These are phyloP conservation scores for Procambarus clarkii DNA, from an alignment of 1,140 invertebrate genomes.

Conservation along the genomic window DNA sequence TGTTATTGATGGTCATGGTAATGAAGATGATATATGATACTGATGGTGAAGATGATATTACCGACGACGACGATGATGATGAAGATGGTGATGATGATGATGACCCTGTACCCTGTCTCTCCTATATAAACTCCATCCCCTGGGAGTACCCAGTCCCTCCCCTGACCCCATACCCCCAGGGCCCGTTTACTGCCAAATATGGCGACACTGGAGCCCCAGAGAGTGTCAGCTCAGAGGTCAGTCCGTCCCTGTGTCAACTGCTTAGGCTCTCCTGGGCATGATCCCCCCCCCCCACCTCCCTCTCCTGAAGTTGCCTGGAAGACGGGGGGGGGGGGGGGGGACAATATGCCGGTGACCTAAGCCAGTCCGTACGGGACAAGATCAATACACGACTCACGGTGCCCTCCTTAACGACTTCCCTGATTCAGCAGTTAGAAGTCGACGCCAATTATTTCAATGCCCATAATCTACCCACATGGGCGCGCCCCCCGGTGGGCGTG, in stretches of 20 bases:
- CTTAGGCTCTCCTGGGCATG: no score
- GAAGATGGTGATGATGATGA: no score
- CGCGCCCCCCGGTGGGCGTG: slow-evolving; percentile 48
- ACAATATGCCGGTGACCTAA: slow-evolving; percentile 9
- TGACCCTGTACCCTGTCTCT: not conserved
- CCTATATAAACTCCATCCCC: no score
- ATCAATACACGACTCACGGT: slow-evolving; percentile 48
- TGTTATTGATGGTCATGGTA: no score
- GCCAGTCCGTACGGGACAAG: slow-evolving; percentile 21
- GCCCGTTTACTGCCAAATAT: slow-evolving; percentile 61
- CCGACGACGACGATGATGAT: no score
- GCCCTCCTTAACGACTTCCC: slow-evolving; percentile 58
- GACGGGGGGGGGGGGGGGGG: no score
- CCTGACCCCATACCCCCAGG: slow-evolving; percentile 56
- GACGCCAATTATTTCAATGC: slow-evolving; percentile 66
- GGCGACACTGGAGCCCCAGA: slow-evolving; percentile 38
- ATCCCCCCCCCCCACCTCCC: no score
- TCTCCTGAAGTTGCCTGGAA: no score
- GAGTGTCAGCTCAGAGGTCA: slow-evolving; percentile 32
- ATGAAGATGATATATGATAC: no score
- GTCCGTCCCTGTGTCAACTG: no score
- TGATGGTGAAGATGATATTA: no score
- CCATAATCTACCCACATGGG: slow-evolving; percentile 67
- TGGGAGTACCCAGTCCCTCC: slow-evolving; percentile 41
- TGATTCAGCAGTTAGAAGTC: slow-evolving; percentile 68